phyloP scores from a whole-genome alignment of 2,888 invertebrate genomes.

The Drosophila multiciliata region DNA sequence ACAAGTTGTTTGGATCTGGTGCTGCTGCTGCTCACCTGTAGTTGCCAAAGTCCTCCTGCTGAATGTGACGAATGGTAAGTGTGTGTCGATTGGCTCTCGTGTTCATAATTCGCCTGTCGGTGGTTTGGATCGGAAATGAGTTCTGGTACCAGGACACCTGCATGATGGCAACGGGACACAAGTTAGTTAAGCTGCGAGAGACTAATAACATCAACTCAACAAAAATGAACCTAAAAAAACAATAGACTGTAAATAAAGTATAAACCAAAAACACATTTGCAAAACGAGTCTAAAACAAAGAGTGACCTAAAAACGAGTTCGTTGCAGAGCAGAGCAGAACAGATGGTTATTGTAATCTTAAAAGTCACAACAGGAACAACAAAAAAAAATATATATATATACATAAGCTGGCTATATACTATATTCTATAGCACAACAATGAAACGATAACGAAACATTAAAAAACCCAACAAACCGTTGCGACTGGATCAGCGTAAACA shows the following conservation, averaged over 20 bases:
- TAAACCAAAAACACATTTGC: constrained; percentile 11
- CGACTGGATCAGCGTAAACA: constrained; percentile 89
- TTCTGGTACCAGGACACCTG: constrained; percentile 91
- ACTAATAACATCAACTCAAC: constrained; percentile 41
- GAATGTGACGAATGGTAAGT: constrained; percentile 88
- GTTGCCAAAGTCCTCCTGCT: constrained; percentile 90
- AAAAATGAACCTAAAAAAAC: constrained; percentile 12
- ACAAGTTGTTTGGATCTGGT: constrained; percentile 38
- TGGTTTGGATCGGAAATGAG: constrained; percentile 88
- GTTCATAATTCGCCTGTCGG: constrained; percentile 90
- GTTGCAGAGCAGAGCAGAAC: constrained; percentile 18
- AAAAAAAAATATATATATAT: neutral
- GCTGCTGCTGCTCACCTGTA: constrained; percentile 86
- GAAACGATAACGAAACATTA: constrained; percentile 54
- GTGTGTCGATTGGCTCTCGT: constrained; percentile 89
- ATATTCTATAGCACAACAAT: constrained; percentile 26
- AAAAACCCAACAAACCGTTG: constrained; percentile 86
- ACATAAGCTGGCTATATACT: constrained; percentile 22
- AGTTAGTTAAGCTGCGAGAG: constrained; percentile 1
- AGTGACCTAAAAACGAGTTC: constrained; percentile 63
- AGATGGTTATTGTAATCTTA: constrained; percentile 58
- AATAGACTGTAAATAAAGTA: constrained; percentile 19
- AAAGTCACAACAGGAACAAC: constrained; percentile 45
- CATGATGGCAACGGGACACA: constrained; percentile 18
- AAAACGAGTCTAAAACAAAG: constrained; percentile 28